Evolutionary conservation across 2,113 vertebrate species (phyloP).

Genomic region (Ciconia maguari): DNA sequence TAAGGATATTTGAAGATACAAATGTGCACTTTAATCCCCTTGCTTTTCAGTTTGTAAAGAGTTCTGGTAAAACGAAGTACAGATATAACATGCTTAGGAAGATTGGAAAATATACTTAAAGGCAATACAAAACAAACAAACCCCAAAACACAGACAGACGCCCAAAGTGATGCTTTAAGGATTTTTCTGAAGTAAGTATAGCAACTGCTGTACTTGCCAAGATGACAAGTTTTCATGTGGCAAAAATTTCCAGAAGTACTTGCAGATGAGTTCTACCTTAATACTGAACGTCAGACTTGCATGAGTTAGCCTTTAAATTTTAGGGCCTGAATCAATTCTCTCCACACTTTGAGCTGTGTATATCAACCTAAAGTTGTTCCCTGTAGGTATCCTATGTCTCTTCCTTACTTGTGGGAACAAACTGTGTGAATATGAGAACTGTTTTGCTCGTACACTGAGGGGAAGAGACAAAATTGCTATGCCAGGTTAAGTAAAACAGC

Average conservation of each 20-base stretch:
- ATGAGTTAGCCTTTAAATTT: background rate
- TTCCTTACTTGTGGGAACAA: background rate
- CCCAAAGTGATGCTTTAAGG: background rate
- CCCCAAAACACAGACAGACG: background rate
- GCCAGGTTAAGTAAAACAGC: background rate
- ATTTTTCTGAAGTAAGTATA: background rate
- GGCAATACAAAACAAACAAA: background rate
- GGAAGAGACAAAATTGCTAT: background rate
- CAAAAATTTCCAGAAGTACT: background rate
- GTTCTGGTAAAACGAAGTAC: slow-evolving; percentile 31
- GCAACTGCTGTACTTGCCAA: background rate
- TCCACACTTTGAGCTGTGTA: background rate
- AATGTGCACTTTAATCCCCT: background rate
- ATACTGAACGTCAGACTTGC: background rate
- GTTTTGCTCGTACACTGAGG: background rate
- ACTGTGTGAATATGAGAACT: background rate
- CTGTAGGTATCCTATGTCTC: background rate
- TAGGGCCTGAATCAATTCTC: background rate
- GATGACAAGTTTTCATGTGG: background rate
- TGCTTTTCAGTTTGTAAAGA: background rate
- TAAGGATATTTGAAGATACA: background rate
- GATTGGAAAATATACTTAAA: background rate
- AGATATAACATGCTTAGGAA: background rate
- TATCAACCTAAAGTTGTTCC: background rate
- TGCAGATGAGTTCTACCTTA: background rate